A percentile compares a stretch with the other conserved stretches of the same genome.
Evolutionary conservation across 2,797 vertebrate species (phyloP).

Genomic region (Novumbra hubbsi): DNA sequence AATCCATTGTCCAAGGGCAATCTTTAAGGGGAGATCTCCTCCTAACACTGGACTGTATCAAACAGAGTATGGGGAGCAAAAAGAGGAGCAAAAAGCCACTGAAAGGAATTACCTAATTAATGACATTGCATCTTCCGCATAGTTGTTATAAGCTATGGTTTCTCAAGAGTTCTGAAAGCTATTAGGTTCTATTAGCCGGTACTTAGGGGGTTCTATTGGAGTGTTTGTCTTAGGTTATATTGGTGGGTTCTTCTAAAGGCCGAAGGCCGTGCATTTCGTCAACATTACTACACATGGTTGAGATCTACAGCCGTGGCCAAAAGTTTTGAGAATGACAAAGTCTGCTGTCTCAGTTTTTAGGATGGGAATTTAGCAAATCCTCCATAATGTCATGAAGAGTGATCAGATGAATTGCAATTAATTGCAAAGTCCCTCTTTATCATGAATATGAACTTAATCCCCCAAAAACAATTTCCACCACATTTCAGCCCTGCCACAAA

Average conservation of each 20-base stretch:
- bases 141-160: not conserved
- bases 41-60: not conserved
- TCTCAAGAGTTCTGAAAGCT: not conserved
- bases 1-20: not conserved
- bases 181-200: not conserved
- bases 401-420: too few species aligned
- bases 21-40: not conserved
- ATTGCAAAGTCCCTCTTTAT: too few species aligned
- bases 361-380: too few species aligned
- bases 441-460: too few species aligned
- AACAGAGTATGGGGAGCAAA: not conserved
- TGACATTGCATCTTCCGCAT: not conserved
- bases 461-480: too few species aligned
- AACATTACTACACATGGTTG: not conserved
- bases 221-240: not conserved
- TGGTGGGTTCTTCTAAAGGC: slow-evolving; percentile 15
- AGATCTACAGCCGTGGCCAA: too few species aligned
- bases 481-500: too few species aligned
- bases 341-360: too few species aligned
- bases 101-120: not conserved
- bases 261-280: slow-evolving; percentile 11
- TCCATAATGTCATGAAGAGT: too few species aligned
- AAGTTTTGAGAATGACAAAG: too few species aligned
- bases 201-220: not conserved
- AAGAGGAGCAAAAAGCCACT: not conserved